Base-by-base conservation (phyloP, 2,797 vertebrate species). In the Pangasius larnaudii region DNA sequence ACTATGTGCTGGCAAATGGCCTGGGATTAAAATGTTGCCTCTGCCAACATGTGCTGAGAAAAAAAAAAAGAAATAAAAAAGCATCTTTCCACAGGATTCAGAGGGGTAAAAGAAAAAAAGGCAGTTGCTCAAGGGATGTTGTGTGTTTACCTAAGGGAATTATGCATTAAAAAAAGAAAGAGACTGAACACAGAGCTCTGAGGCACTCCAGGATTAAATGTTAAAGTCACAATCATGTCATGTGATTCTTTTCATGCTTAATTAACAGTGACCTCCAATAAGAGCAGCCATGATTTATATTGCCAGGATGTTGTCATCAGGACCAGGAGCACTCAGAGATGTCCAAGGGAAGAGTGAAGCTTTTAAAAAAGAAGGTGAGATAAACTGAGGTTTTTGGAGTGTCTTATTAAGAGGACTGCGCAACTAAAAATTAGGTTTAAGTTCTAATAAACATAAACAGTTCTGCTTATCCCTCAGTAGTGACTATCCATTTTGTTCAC, bases 21-120 rank as follows among this genome's bases (percentile, higher is more conserved):
- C 53, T 84, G 63, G 89, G 90, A 92, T 93, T 91, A 92, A 89
- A 71, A 85, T 65, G 86, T 67, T 84, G 78, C 91, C 78, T 91
- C 90, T 89, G 89, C 90, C 90, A 93, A 92, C 88, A 85, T 63
- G 74, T 77, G 53, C 88, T 87, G 89, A 59, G 49, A 86, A 56
- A 77, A n/a, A 85, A 77, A 87, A 82, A 87, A 24, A 80, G 74
- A 53, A 86, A 85, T 22, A 58, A 85, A 61, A 0, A 71, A 27
- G 42, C 18, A 67, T 67, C 30, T 69, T 27, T n/a, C 58, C 18
- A 39, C 42, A 65, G 84, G 49, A 53, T 72, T 51, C 65, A 80
- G n/a, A 80, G 24, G 22, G 13, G 46, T 51, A 33, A 85, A 36
- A 9, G 1, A 39, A 11, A 78, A 36, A 80, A 46, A 46, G 46